A percentile compares a stretch with the other conserved stretches of the same genome.
Conservation (phyloP, 2,797 vertebrate species). For the Naso thynnoides region DNA sequence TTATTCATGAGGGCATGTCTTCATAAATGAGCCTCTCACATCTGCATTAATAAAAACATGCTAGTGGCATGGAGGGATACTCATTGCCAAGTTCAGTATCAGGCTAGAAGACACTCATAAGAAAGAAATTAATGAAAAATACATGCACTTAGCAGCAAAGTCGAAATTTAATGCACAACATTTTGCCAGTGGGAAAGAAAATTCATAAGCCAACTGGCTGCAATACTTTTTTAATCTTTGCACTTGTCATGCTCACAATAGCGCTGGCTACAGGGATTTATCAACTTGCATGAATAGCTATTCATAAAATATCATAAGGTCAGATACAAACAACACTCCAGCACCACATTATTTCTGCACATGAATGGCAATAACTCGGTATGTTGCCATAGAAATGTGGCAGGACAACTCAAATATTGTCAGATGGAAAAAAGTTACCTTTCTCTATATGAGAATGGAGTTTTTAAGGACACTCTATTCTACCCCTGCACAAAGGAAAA, state of each 20-base stretch:
- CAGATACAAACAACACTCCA: conserved; percentile 37
- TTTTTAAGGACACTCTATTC: conserved; percentile 55
- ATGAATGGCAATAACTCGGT: conserved; percentile 53
- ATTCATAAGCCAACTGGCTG: not conserved
- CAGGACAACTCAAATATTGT: conserved; percentile 44
- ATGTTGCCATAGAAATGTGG: conserved; percentile 78
- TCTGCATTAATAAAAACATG: conserved; percentile 52
- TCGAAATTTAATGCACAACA: conserved; percentile 26
- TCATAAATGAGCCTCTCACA: conserved; percentile 68
- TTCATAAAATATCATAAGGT: conserved; percentile 60
- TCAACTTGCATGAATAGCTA: conserved; percentile 50
- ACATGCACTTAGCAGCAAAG: conserved; percentile 4
- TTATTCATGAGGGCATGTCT: conserved; percentile 61
- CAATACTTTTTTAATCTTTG: conserved; percentile 1
- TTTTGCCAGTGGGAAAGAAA: conserved; percentile 32
- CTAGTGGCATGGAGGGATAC: conserved; percentile 38
- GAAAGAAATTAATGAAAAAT: conserved; percentile 41
- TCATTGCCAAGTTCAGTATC: conserved; percentile 9
- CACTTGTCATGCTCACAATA: conserved; percentile 24
- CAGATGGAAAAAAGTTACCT: conserved; percentile 50
- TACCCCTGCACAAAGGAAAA: conserved; percentile 46
- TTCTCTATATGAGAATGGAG: conserved; percentile 53
- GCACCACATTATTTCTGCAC: conserved; percentile 52
- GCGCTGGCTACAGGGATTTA: conserved; percentile 26
- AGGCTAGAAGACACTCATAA: conserved; percentile 19